Evolutionary conservation across 2,113 vertebrate genomes (phyloP), one percentile per base, ranked within the genome.

Genomic region (Hassar affinis): DNA sequence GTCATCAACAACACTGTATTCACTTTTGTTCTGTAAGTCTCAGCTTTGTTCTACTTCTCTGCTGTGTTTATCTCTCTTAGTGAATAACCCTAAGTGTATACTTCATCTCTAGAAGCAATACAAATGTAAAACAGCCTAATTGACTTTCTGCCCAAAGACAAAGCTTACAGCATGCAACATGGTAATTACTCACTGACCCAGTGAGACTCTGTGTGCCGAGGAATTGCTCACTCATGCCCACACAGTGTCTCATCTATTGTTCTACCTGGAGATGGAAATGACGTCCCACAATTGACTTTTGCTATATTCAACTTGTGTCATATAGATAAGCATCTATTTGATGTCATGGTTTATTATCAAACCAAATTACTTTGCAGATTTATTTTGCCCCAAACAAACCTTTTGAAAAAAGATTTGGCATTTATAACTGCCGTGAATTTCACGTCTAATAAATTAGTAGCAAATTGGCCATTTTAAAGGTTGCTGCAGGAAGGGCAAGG

Each of bases 131-230:
- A 76, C 71, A 51, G 57, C 45, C 30, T 83, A 69, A 76, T 76
- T 83, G 81, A 83, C 57, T 83, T 62, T 64, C 27, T 49, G 47
- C 57, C 47, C 56, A 76, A 61, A 62, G 81, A 61, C 56, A 5
- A 75, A 30, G 81, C 56, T 62, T 17, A 47, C 45, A 30, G 27
- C 45, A n/a, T 4, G 11, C 57, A 56, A 35, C 68, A 49, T 61
- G 10, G 69, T 62, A 62, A 82, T 75, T 76, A 76, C 81, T 76
- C 59, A 51, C 71, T 83, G 71, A 38, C 56, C 81, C 81, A 75
- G 15, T 51, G 38, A 35, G 81, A 35, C 79, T 38, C 64, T 10
- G 22, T 15, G 49, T 59, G 27, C 72, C 0, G 30, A 75, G 81
- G 71, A 75, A 35, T 61, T 75, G 27, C n/a, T 18, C 56, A 49